Percentiles rank a stretch among this genome's conserved stretches.
Conservation (phyloP, 53 echinoderm and acorn worm species). For the Arbacia lixula region DNA sequence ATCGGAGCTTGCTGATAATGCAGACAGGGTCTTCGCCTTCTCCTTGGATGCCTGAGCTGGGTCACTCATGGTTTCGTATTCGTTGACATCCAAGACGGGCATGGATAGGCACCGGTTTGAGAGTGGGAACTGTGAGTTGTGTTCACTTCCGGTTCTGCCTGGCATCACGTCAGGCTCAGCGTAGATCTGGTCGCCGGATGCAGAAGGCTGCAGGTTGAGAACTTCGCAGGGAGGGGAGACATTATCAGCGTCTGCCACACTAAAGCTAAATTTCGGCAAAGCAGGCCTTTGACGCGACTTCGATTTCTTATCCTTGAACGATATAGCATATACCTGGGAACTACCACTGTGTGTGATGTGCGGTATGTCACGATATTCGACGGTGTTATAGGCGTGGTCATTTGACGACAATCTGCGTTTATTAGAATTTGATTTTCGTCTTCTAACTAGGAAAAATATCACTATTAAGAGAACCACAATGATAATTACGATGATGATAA, state of each 20-base stretch:
- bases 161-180: conserved; percentile 28
- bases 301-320: conserved; percentile 32
- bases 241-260: neutral
- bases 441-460: neutral
- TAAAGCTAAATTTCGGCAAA: neutral
- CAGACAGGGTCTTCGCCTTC: conserved; percentile 30
- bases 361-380: conserved; percentile 11
- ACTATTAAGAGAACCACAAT: conserved; percentile 1
- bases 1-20: conserved; percentile 3
- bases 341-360: conserved; percentile 2
- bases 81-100: conserved; percentile 18
- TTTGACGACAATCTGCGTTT: neutral
- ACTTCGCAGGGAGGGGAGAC: conserved; percentile 5
- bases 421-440: neutral
- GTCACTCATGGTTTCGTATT: conserved; percentile 41
- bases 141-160: neutral
- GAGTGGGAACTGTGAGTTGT: too few relatives aligned
- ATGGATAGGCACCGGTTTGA: neutral
- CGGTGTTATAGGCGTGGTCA: neutral
- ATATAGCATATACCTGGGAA: conserved; percentile 21
- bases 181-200: conserved; percentile 16
- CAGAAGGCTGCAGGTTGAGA: conserved; percentile 1
- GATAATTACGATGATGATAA: neutral
- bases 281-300: neutral
- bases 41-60: neutral